phyloP scores from a whole-genome alignment of 2,888 invertebrate genomes.

The Stegophylla sp. region DNA sequence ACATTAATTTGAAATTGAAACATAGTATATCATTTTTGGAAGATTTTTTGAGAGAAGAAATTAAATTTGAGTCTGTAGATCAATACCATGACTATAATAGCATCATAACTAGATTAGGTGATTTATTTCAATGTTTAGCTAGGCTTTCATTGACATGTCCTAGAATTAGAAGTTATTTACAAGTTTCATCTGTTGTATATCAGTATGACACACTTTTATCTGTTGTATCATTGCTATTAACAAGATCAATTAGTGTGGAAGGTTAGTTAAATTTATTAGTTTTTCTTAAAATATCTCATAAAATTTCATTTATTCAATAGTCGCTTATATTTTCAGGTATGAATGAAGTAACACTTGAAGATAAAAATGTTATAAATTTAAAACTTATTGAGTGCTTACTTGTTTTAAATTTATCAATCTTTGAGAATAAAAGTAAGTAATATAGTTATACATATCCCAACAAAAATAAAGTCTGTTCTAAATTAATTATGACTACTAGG shows the following conservation, averaged over 20 bases:
- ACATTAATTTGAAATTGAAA: slow-evolving; percentile 54
- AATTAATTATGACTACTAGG: no score
- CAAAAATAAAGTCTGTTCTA: no score
- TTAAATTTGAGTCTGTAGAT: slow-evolving; percentile 21
- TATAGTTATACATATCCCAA: no score
- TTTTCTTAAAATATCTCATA: background rate
- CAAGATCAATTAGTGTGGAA: slow-evolving; percentile 36
- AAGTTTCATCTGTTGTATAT: slow-evolving; percentile 52
- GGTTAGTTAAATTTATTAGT: slow-evolving; percentile 26
- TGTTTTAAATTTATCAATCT: slow-evolving; percentile 52
- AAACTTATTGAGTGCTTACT: slow-evolving; percentile 56
- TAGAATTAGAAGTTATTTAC: slow-evolving; percentile 54
- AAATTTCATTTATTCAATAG: background rate
- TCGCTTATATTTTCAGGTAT: slow-evolving; percentile 20
- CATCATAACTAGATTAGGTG: slow-evolving; percentile 48
- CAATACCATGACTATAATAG: slow-evolving; percentile 46
- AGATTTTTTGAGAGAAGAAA: slow-evolving; percentile 41
- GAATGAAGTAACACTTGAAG: slow-evolving; percentile 49
- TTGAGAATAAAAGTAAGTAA: slow-evolving; percentile 49
- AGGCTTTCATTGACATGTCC: slow-evolving; percentile 52
- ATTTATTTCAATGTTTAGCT: slow-evolving; percentile 57
- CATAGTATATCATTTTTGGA: slow-evolving; percentile 41
- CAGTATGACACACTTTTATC: slow-evolving; percentile 54
- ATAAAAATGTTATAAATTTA: slow-evolving; percentile 51
- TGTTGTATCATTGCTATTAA: slow-evolving; percentile 47